Evolutionary conservation across 2,797 vertebrate species (phyloP).

Genomic region (Mormyrus hasselquistii): DNA sequence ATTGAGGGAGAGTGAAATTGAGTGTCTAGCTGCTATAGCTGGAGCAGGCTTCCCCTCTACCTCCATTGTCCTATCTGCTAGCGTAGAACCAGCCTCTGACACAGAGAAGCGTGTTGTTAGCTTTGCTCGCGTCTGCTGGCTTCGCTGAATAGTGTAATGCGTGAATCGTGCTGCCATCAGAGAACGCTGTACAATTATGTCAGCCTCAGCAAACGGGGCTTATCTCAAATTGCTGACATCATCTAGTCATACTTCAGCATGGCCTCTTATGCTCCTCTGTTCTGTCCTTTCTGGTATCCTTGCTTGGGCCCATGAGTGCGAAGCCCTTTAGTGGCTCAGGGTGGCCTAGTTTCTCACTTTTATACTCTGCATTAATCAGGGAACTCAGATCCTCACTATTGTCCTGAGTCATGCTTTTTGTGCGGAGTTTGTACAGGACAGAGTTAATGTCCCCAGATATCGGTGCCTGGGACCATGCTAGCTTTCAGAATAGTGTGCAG

Average conservation of each 20-base stretch:
- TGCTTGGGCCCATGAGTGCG: neutral
- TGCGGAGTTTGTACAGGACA: neutral
- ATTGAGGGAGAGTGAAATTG: neutral
- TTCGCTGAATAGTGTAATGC: neutral
- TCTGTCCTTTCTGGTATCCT: neutral
- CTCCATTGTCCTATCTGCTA: neutral
- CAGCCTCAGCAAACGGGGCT: neutral
- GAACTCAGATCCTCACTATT: neutral
- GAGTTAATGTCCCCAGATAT: neutral
- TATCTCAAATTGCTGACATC: neutral
- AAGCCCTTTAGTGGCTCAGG: neutral
- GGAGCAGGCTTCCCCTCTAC: neutral
- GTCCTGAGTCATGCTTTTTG: neutral
- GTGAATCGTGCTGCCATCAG: neutral
- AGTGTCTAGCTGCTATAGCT: neutral
- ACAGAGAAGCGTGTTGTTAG: neutral
- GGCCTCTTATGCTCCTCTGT: neutral
- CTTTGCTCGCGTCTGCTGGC: neutral
- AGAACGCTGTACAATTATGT: neutral
- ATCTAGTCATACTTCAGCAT: neutral
- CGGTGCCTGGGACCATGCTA: neutral
- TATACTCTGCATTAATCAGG: neutral
- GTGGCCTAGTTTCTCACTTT: neutral
- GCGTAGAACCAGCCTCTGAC: neutral
- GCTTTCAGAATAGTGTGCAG: neutral